Conservation (phyloP, 2,888 invertebrate genomes). For the Chrysodeixis includens region DNA sequence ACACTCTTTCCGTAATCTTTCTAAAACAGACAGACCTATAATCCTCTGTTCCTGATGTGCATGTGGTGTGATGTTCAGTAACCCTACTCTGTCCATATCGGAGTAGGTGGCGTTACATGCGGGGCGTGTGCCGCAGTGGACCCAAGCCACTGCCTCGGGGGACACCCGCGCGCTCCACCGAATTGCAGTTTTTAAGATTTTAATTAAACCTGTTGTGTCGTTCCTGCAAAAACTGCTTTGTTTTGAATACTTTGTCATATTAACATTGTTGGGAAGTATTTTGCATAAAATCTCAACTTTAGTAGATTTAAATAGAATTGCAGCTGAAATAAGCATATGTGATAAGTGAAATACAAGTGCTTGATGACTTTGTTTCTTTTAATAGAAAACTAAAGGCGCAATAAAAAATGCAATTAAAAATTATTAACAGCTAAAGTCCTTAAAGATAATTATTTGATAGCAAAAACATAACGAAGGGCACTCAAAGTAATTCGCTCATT, state of each 20-base stretch:
- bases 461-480: not conserved
- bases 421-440: no score
- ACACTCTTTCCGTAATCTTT: no score
- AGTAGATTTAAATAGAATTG: no score
- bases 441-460: no score
- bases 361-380: not conserved
- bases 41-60: no score
- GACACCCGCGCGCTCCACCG: not conserved
- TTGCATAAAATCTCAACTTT: no score
- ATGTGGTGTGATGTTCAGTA: not conserved
- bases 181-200: constrained; percentile 29
- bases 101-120: not conserved
- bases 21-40: no score
- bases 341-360: not conserved
- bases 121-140: not conserved
- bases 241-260: not conserved
- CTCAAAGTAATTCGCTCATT: constrained; percentile 45
- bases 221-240: constrained; percentile 1
- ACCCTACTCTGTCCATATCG: not conserved
- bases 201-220: constrained; percentile 31
- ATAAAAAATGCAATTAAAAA: not conserved
- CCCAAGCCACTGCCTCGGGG: not conserved
- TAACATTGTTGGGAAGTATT: not conserved
- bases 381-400: not conserved
- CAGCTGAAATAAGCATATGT: no score